phyloP scores from a whole-genome alignment of 1,140 invertebrate species.

The Elysia chlorotica region DNA sequence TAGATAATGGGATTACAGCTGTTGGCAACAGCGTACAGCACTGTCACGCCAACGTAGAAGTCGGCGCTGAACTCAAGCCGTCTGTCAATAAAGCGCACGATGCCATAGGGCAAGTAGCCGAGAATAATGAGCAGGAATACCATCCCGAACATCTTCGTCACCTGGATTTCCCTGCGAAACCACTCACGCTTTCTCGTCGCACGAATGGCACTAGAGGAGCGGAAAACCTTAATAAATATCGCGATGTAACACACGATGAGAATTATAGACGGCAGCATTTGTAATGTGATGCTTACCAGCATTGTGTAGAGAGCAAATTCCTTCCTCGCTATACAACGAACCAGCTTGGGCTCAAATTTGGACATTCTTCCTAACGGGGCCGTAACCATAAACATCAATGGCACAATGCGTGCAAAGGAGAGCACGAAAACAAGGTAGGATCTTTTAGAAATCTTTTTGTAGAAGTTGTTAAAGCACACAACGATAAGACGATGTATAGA shows the following conservation, averaged over 20 bases:
- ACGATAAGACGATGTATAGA: slow-evolving; percentile 60
- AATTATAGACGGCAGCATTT: slow-evolving; percentile 58
- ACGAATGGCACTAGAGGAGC: slow-evolving; percentile 46
- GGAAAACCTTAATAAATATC: slow-evolving; percentile 59
- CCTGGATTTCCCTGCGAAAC: slow-evolving; percentile 58
- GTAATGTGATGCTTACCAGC: slow-evolving; percentile 52
- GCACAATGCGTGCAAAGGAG: slow-evolving; percentile 53
- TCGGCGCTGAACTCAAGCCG: slow-evolving; percentile 50
- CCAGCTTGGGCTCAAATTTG: slow-evolving; percentile 53
- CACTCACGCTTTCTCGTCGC: slow-evolving; percentile 48
- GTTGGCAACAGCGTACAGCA: slow-evolving; percentile 59
- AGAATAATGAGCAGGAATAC: slow-evolving; percentile 59
- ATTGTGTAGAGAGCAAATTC: slow-evolving; percentile 53
- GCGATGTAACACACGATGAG: slow-evolving; percentile 58
- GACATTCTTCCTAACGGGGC: slow-evolving; percentile 56
- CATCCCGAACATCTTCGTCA: slow-evolving; percentile 63
- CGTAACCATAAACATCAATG: slow-evolving; percentile 53
- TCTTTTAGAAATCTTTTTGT: slow-evolving; percentile 58
- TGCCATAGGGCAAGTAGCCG: slow-evolving; percentile 59
- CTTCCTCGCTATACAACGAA: slow-evolving; percentile 57
- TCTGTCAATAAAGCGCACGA: slow-evolving; percentile 56
- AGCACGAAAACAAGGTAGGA: slow-evolving; percentile 56
- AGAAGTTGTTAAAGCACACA: slow-evolving; percentile 57
- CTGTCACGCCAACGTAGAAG: slow-evolving; percentile 59
- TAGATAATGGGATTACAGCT: slow-evolving; percentile 59